Base-by-base conservation (phyloP, 2,888 invertebrate genomes). In the Dilophus febrilis region DNA sequence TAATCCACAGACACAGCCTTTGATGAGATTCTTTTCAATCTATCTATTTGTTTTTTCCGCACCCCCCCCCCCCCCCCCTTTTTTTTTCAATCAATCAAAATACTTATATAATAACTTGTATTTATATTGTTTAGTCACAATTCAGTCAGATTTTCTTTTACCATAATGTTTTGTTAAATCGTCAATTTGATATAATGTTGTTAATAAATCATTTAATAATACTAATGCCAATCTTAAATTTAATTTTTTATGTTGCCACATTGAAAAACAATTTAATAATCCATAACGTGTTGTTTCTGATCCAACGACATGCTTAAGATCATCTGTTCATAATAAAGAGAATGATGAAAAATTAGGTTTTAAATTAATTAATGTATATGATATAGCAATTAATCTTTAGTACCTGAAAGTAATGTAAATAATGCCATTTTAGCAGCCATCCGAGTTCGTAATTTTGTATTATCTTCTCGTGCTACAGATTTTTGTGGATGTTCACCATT, bases 341-440 rank as follows among this genome's bases (percentile, higher is more conserved):
- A 53, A 50, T 8, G n/a, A n/a, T n/a, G n/a, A n/a, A n/a, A n/a
- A n/a, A n/a, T n/a, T n/a, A n/a, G n/a, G n/a, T n/a, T n/a, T n/a
- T n/a, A n/a, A n/a, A n/a, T 10, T 37, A 41, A 22, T 17, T 19
- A 35, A 35, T 35, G 5, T 31, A 12, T 31, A 12, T 8, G 10
- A 3, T 4, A 13, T 10, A 26, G n/a, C n/a, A 22, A 43, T 48
- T 22, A 30, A 35, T 7, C 18, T 34, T 49, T 56, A n/a, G n/a
- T n/a, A 74, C 75, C 76, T 48, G 84, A 77, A 27, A 85, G 60
- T 50, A 76, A 74, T 8, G 81, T 77, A n/a, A 85, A 62, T 51
- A 86, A 65, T 40, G 82, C 76, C 29, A 77, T 70, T 62, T 82
- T 81, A 28, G 84, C 81, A 37, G 80, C 76, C 7, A 86, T 71